Evolutionary conservation across 1,140 invertebrate genomes (phyloP).

Genomic region (Augochlora pura): DNA sequence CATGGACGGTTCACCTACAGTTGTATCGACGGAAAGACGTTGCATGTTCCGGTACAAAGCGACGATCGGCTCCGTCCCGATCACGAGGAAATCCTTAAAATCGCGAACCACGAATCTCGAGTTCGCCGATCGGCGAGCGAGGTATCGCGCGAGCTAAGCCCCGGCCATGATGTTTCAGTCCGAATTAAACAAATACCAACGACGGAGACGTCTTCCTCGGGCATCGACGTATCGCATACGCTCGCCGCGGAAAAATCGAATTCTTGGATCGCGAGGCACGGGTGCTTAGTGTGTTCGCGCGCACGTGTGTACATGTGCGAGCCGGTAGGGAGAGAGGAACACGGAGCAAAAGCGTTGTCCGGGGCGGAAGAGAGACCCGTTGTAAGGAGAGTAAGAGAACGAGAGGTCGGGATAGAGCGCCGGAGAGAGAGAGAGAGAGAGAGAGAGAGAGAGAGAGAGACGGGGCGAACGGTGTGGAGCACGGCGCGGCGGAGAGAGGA

Average conservation of each 20-base stretch:
- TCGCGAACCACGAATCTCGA: no score
- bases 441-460: neutral
- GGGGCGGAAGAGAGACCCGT: neutral
- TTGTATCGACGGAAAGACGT: no score
- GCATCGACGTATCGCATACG: constrained; percentile 38
- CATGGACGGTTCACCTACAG: no score
- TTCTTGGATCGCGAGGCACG: constrained; percentile 52
- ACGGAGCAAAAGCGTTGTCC: constrained; percentile 27
- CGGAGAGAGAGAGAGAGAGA: constrained; percentile 14
- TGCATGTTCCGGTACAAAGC: no score
- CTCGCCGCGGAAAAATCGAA: constrained; percentile 61
- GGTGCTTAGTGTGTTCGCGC: no score
- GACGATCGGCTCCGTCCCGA: no score
- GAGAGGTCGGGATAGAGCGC: neutral
- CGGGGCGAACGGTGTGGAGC: constrained; percentile 38
- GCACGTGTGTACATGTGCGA: no score
- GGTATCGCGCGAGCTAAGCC: no score
- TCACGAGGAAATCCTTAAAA: no score
- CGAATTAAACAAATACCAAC: constrained; percentile 39
- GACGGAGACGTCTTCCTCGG: constrained; percentile 15
- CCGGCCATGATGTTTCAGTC: neutral
- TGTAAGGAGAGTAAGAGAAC: constrained; percentile 1
- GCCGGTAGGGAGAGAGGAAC: constrained; percentile 1
- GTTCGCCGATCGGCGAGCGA: no score
- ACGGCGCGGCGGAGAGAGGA: constrained; percentile 41